Conservation (phyloP, 30 jellyfish, hydroid and myxozoan genomes). For the Aurelia aurita region DNA sequence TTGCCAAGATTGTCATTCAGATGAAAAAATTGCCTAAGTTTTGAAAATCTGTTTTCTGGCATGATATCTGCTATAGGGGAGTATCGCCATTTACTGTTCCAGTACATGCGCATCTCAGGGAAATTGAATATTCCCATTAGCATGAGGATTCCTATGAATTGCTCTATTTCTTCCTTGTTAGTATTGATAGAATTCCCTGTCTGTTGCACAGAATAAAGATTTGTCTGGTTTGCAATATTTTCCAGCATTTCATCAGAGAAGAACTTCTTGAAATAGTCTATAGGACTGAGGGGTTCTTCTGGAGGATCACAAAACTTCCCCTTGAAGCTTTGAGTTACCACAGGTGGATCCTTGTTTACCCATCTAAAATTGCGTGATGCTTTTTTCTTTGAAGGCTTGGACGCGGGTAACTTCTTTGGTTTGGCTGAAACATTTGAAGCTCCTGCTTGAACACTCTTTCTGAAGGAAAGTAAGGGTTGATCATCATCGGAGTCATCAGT, state of each 20-base stretch:
- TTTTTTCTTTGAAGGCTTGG: too few relatives aligned
- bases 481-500: too few relatives aligned
- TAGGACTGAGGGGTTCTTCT: slow-evolving; percentile 19
- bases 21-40: slow-evolving; percentile 15
- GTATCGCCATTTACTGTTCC: not conserved
- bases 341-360: too few relatives aligned
- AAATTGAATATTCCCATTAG: slow-evolving; percentile 57
- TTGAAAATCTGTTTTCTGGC: slow-evolving; percentile 3
- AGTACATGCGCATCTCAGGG: slow-evolving; percentile 1
- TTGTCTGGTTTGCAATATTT: slow-evolving; percentile 38
- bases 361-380: too few relatives aligned
- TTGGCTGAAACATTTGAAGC: too few relatives aligned
- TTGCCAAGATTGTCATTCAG: slow-evolving; percentile 3
- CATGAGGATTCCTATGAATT: slow-evolving; percentile 66
- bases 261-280: slow-evolving; percentile 11
- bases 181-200: slow-evolving; percentile 30
- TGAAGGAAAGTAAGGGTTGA: too few relatives aligned
- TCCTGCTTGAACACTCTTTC: too few relatives aligned
- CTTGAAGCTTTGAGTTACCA: too few relatives aligned
- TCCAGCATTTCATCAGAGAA: slow-evolving; percentile 32
- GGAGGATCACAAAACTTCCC: not conserved
- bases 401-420: too few relatives aligned
- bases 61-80: not conserved
- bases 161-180: slow-evolving; percentile 47
- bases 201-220: slow-evolving; percentile 42